Conservation (phyloP, 2,888 invertebrate genomes). For the Standfussiana lucernea region DNA sequence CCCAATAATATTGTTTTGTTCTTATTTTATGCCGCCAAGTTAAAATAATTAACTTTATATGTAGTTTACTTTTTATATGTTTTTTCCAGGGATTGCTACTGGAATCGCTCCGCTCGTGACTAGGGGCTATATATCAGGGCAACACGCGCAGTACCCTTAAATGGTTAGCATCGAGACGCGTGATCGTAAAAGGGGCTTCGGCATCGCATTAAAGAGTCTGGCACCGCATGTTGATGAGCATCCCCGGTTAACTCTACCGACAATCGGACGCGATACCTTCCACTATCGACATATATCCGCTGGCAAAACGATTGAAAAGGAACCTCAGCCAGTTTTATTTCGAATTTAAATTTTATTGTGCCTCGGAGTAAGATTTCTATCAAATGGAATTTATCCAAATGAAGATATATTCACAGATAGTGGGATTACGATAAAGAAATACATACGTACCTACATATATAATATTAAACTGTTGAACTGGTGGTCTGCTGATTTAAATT, state of each 20-base stretch:
- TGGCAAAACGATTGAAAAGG: conserved; percentile 62
- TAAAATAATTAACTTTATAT: conserved; percentile 42
- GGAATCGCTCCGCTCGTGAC: conserved; percentile 72
- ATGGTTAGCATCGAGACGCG: conserved; percentile 74
- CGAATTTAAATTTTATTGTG: conserved; percentile 62
- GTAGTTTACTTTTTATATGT: conserved; percentile 45
- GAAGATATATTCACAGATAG: conserved; percentile 50
- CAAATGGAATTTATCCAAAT: conserved; percentile 55
- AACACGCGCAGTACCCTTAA: conserved; percentile 77
- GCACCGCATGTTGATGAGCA: conserved; percentile 73
- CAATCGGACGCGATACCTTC: conserved; percentile 67
- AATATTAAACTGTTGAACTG: conserved; percentile 26
- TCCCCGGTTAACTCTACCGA: conserved; percentile 66
- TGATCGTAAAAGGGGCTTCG: conserved; percentile 76
- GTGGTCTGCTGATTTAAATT: conserved; percentile 19
- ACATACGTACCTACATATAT: not conserved
- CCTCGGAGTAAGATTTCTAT: conserved; percentile 55
- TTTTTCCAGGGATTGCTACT: conserved; percentile 63
- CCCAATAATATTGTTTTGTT: conserved; percentile 27
- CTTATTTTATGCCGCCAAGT: conserved; percentile 26
- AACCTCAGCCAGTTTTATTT: conserved; percentile 49
- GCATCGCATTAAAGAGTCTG: conserved; percentile 71
- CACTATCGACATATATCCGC: conserved; percentile 66
- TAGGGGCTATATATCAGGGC: conserved; percentile 70
- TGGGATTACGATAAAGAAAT: conserved; percentile 7